Evolutionary conservation across 2,888 invertebrate species (phyloP).

Genomic region (Apotomis betuletana): DNA sequence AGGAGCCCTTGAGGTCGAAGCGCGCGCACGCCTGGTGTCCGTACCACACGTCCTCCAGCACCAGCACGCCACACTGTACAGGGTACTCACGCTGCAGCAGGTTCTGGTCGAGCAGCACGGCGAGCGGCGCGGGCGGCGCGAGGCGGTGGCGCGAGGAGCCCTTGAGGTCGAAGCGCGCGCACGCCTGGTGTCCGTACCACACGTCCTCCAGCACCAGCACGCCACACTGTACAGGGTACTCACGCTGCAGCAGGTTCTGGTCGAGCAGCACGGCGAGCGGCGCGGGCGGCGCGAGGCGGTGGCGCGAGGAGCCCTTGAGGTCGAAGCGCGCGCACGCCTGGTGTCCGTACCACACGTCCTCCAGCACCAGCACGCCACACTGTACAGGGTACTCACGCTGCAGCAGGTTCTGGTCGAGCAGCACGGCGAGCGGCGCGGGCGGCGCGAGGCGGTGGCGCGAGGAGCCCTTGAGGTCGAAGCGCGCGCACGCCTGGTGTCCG

Average conservation of each 20-base stretch:
- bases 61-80: constrained; percentile 87
- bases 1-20: constrained; percentile 98
- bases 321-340: constrained; percentile 89
- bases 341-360: constrained; percentile 94
- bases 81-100: constrained; percentile 86
- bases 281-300: constrained; percentile 12
- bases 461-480: constrained; percentile 98
- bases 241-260: constrained; percentile 17
- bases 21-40: constrained; percentile 77
- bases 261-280: constrained; percentile 15
- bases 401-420: constrained; percentile 97
- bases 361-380: constrained; percentile 95
- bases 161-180: constrained; percentile 86
- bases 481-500: constrained; percentile 67
- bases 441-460: constrained; percentile 92
- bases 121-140: constrained; percentile 79
- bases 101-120: constrained; percentile 16
- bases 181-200: constrained; percentile 85
- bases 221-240: constrained; percentile 72
- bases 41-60: constrained; percentile 99
- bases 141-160: constrained; percentile 96
- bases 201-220: constrained; percentile 98
- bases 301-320: constrained; percentile 44
- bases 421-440: constrained; percentile 89
- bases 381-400: constrained; percentile 87